Evolutionary conservation across 2,888 invertebrate species (phyloP).

Genomic region (Drosophila borborema): DNA sequence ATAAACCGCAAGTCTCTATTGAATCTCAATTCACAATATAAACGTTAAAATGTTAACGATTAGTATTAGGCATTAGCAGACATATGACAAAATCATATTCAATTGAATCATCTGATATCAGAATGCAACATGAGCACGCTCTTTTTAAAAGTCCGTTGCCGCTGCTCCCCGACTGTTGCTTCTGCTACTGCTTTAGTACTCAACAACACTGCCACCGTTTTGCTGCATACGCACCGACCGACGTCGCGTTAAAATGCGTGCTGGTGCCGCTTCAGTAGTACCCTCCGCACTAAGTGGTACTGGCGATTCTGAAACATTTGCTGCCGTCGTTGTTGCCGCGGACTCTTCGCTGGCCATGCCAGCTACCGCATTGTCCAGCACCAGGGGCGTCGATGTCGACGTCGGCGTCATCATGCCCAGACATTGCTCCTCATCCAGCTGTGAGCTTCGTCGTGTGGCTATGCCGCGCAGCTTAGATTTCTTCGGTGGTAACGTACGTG

Average conservation of each 20-base stretch:
- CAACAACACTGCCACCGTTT: conserved; percentile 67
- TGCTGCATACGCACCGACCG: conserved; percentile 79
- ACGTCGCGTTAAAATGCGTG: conserved; percentile 79
- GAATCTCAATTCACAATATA: conserved; percentile 68
- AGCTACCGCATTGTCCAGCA: conserved; percentile 73
- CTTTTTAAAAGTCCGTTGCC: conserved; percentile 28
- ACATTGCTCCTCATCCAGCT: conserved; percentile 63
- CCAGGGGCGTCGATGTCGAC: conserved; percentile 38
- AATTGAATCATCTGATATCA: conserved; percentile 19
- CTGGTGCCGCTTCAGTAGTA: conserved; percentile 39
- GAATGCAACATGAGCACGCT: conserved; percentile 28
- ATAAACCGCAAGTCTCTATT: conserved; percentile 67
- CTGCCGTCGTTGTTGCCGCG: conserved; percentile 33
- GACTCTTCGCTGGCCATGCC: conserved; percentile 76
- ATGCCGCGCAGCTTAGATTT: conserved; percentile 79
- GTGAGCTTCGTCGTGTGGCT: conserved; percentile 67
- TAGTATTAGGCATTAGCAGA: conserved; percentile 42
- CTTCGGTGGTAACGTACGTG: conserved; percentile 81
- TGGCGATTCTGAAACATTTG: conserved; percentile 26
- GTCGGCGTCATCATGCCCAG: conserved; percentile 23
- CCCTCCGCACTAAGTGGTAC: conserved; percentile 30
- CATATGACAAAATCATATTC: conserved; percentile 34
- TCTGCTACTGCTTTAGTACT: conserved; percentile 50
- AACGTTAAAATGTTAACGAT: conserved; percentile 49
- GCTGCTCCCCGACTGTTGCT: not conserved